Percentiles rank a stretch among this genome's conserved stretches.
These are phyloP conservation scores for Luehdorfia chinensis DNA, from an alignment of 1,140 invertebrate species.

Conservation along the genomic window DNA sequence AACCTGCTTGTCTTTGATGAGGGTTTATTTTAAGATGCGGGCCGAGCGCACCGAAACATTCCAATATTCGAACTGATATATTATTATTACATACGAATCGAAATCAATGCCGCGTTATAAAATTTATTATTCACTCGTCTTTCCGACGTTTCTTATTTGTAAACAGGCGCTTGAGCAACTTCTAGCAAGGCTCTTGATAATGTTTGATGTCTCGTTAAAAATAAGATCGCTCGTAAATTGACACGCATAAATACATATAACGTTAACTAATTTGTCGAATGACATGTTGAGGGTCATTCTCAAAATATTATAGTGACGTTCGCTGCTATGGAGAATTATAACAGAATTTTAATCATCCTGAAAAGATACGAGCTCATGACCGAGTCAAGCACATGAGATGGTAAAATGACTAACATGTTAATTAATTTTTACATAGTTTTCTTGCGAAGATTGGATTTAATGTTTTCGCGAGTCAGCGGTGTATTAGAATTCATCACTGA, in stretches of 20 bases:
- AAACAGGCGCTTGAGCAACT: slow-evolving; percentile 69
- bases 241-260: slow-evolving; percentile 62
- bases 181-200: slow-evolving; percentile 53
- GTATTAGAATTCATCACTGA: too few relatives aligned
- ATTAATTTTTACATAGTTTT: too few relatives aligned
- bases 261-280: slow-evolving; percentile 68
- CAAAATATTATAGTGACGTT: slow-evolving; percentile 58
- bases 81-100: slow-evolving; percentile 73
- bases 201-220: slow-evolving; percentile 76
- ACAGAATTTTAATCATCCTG: too few relatives aligned
- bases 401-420: too few relatives aligned
- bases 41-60: slow-evolving; percentile 70
- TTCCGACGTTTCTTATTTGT: slow-evolving; percentile 68
- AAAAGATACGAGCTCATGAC: too few relatives aligned
- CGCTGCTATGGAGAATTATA: slow-evolving; percentile 43
- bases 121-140: slow-evolving; percentile 75
- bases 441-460: too few relatives aligned
- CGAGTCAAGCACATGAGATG: too few relatives aligned
- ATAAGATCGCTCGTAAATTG: slow-evolving; percentile 66
- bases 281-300: slow-evolving; percentile 53
- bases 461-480: too few relatives aligned
- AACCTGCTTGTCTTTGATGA: slow-evolving; percentile 77
- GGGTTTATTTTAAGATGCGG: slow-evolving; percentile 71
- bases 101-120: slow-evolving; percentile 72
- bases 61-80: slow-evolving; percentile 72